A percentile compares a stretch with the other conserved stretches of the same genome.
Evolutionary conservation across 2,113 vertebrate species (phyloP).

Genomic region (Pogona vitticeps): DNA sequence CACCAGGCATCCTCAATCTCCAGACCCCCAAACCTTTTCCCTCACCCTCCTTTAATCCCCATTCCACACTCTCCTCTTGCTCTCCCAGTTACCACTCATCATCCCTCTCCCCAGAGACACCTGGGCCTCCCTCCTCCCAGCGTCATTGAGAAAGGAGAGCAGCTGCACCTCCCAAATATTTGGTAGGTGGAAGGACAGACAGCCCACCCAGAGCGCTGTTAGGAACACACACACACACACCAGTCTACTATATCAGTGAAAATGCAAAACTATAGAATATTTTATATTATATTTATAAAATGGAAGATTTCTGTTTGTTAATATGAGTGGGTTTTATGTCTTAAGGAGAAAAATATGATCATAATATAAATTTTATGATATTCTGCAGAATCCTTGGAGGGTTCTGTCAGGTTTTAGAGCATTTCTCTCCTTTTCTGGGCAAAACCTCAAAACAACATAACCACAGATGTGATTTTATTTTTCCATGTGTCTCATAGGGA

Average conservation of each 20-base stretch:
- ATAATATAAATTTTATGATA: not conserved
- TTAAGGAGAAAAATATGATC: not conserved
- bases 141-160: too few relatives aligned
- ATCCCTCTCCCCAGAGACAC: too few relatives aligned
- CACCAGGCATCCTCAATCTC: too few relatives aligned
- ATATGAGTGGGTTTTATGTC: not conserved
- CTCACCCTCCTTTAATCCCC: too few relatives aligned
- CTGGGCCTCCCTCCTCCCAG: too few relatives aligned
- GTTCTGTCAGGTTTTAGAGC: not conserved
- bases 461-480: conserved; percentile 15
- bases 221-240: too few relatives aligned
- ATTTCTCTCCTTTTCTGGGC: not conserved
- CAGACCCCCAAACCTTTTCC: too few relatives aligned
- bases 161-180: too few relatives aligned
- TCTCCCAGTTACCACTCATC: too few relatives aligned
- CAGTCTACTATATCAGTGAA: not conserved
- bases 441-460: conserved; percentile 7
- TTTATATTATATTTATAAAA: not conserved
- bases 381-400: not conserved
- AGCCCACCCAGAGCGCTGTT: too few relatives aligned
- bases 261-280: not conserved
- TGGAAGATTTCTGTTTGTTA: not conserved
- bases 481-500: conserved; percentile 6
- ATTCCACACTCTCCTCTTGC: too few relatives aligned
- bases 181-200: too few relatives aligned